Evolutionary conservation across 30 jellyfish, hydroid and myxozoan species (phyloP), one percentile per base, ranked within the genome.

Genomic region (Haliclystus octoradiatus): DNA sequence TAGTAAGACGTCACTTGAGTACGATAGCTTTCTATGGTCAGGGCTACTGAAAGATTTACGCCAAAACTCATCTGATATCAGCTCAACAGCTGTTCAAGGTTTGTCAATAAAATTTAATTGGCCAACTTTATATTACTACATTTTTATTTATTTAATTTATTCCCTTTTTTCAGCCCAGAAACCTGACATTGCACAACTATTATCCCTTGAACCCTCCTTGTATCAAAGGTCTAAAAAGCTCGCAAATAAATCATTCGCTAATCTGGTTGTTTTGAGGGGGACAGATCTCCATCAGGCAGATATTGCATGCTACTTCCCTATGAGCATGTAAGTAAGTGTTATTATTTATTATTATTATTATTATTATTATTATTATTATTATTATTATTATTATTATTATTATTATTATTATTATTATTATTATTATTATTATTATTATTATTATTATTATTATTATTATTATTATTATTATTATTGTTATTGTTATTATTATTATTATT

Each of bases 21-120:
- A 82, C 66, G 72, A 88, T 35, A 78, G 88, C n/a, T 91, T 72
- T 69, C 88, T 82, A 2, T 91, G 99, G 99, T 82, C 99, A 23
- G 93, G 94, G 1, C 63, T 91, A 23, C 24, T 82, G 57, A 91
- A 91, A 63, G 93, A 83, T 66, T 31, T 91, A 62, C 53, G 94
- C 40, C 99, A 91, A 72, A 91, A 82, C 94, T n/a, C n/a, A n/a
- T n/a, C n/a, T n/a, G n/a, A n/a, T n/a, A n/a, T n/a, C n/a, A n/a
- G n/a, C n/a, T n/a, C n/a, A n/a, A n/a, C n/a, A n/a, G n/a, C n/a
- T n/a, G n/a, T n/a, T n/a, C n/a, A n/a, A n/a, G n/a, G n/a, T n/a
- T n/a, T n/a, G n/a, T n/a, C n/a, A n/a, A n/a, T n/a, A n/a, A n/a
- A n/a, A n/a, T n/a, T n/a, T n/a, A n/a, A n/a, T n/a, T 63, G 64